Base-by-base conservation (phyloP, 2,888 invertebrate genomes). In the Eubasilissa splendida region DNA sequence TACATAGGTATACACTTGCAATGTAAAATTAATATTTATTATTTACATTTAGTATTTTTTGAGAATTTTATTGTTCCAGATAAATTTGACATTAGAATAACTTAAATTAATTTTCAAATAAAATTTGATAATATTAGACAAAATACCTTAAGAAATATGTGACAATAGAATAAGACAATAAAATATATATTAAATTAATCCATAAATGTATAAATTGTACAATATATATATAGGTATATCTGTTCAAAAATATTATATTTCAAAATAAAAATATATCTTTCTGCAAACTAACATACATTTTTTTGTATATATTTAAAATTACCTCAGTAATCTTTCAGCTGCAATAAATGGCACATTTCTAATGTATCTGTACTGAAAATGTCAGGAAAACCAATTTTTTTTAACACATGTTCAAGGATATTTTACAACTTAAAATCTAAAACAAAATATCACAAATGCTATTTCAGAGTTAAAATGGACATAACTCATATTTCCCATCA, bases 81-180 rank as follows among this genome's bases (percentile, higher is more conserved):
- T 31, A 33, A 63, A 63, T 42, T 42, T 42, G 4, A 42, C 42
- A 42, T 42, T 42, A 42, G 42, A 4, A 65, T 65, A 31, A 65
- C 42, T 65, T 65, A 22, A 1, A 12, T 54, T 71, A 71, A 22
- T 22, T 22, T 71, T 71, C n/a, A 53, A 70, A 70, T 14, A 53
- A 68, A 11, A 60, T 60, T 22, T 59, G 59, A 59, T 2, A 59
- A 52, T 22, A 52, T 50, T 63, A 10, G 12, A 31, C 11, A 63
- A n/a, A 63, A 63, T 63, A 63, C 33, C 11, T 10, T 63, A 63
- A 31, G 63, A 63, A 10, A 50, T 52, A 52, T 70, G 50, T 75
- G 52, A 60, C 75, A 75, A 75, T 75, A 59, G 33, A 42, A 14
- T 75, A 70, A 52, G 70, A 70, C 70, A 70, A 70, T 70, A 70